phyloP scores from a whole-genome alignment of 2,888 invertebrate genomes.

The Hemistola chrysoprasaria region DNA sequence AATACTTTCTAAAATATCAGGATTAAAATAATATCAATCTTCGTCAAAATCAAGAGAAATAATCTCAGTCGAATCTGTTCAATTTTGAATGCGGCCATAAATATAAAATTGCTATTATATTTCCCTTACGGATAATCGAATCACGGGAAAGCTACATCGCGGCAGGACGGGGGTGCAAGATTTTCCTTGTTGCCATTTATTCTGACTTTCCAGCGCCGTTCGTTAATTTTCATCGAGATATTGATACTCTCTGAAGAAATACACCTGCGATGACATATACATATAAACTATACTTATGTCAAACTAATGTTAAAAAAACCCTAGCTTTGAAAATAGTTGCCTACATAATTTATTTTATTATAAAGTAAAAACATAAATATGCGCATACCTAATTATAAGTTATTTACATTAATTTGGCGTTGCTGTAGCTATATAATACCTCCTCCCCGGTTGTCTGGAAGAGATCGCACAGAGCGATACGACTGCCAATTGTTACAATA shows the following conservation, averaged over 20 bases:
- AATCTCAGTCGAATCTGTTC: slow-evolving; percentile 9
- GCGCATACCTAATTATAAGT: too few species aligned
- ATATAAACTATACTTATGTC: too few species aligned
- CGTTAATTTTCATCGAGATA: slow-evolving; percentile 11
- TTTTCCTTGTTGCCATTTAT: slow-evolving; percentile 20
- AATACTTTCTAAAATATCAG: too few species aligned
- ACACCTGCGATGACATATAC: slow-evolving; percentile 4
- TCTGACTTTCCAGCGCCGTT: slow-evolving; percentile 16
- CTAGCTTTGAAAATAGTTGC: too few species aligned
- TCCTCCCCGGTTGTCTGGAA: too few species aligned
- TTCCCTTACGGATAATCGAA: slow-evolving; percentile 23
- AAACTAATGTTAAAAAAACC: too few species aligned
- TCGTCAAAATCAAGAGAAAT: slow-evolving; percentile 3
- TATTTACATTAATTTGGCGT: too few species aligned
- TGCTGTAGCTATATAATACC: too few species aligned
- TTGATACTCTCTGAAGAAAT: slow-evolving; percentile 15
- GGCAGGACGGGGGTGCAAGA: slow-evolving; percentile 20
- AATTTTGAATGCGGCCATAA: slow-evolving; percentile 18
- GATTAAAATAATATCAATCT: slow-evolving; percentile 10
- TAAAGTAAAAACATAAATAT: too few species aligned
- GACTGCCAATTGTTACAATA: too few species aligned
- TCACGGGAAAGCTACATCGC: slow-evolving; percentile 21
- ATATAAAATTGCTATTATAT: slow-evolving; percentile 20
- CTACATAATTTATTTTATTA: too few species aligned
- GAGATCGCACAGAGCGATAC: too few species aligned